Percentiles rank a stretch among this genome's conserved stretches.
Conservation (phyloP, 2,888 invertebrate genomes). For the Lasius platythorax region DNA sequence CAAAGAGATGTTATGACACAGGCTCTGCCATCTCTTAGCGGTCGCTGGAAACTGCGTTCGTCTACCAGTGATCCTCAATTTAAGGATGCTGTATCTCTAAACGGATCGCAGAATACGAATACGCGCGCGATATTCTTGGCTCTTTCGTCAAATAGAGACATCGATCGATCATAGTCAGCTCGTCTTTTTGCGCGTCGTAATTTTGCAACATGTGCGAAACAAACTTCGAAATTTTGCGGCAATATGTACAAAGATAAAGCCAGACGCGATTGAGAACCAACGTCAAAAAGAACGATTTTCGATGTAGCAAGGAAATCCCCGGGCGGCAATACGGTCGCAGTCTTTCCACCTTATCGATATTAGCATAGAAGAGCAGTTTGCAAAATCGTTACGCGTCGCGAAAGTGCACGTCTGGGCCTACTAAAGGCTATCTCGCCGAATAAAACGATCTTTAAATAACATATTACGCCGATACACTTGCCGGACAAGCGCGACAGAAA, state of each 20-base stretch:
- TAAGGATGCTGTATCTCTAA: not conserved
- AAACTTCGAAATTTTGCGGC: not conserved
- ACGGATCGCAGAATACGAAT: not conserved
- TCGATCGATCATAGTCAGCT: not conserved
- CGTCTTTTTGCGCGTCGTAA: not conserved
- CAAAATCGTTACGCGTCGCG: conserved; percentile 83
- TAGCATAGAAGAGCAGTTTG: conserved; percentile 85
- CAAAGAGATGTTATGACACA: conserved; percentile 64
- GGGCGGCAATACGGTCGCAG: conserved; percentile 72
- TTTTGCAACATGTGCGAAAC: not conserved
- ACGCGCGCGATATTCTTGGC: not conserved
- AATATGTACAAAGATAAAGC: not conserved
- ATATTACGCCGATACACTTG: conserved; percentile 50
- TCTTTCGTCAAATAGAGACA: not conserved
- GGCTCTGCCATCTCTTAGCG: conserved; percentile 75
- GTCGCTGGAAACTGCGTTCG: conserved; percentile 64
- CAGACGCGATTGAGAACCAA: conserved; percentile 46
- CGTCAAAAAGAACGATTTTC: conserved; percentile 73
- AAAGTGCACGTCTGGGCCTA: conserved; percentile 82
- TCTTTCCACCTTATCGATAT: conserved; percentile 83
- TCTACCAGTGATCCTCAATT: conserved; percentile 69
- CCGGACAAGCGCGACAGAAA: conserved; percentile 26
- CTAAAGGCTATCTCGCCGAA: conserved; percentile 81
- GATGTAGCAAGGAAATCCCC: conserved; percentile 77
- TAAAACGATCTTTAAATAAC: conserved; percentile 81